Evolutionary conservation across 2,797 vertebrate species (phyloP).

Genomic region (Sorex maritimensis): DNA sequence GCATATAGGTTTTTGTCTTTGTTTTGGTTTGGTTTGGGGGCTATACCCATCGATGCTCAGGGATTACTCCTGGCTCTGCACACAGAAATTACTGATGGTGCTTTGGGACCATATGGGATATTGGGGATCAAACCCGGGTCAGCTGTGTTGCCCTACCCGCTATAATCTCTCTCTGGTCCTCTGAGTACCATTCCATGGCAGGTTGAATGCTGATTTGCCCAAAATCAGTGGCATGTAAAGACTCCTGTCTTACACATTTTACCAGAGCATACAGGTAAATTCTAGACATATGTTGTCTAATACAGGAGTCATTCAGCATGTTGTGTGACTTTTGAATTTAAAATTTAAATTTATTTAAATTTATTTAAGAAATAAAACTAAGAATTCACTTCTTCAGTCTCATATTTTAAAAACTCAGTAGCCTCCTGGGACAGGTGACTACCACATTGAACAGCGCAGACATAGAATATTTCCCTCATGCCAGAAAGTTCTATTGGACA

Average conservation of each 20-base stretch:
- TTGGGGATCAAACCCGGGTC: too few relatives aligned
- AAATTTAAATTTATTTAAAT: too few relatives aligned
- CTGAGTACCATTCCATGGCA: not conserved
- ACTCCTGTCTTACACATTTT: not conserved
- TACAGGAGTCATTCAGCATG: not conserved
- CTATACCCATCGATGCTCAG: too few relatives aligned
- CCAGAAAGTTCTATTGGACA: not conserved
- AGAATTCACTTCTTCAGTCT: not conserved
- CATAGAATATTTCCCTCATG: not conserved
- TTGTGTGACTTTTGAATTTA: not conserved
- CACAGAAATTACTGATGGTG: too few relatives aligned
- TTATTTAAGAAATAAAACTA: constrained; percentile 3
- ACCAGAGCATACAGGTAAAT: not conserved
- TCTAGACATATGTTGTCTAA: not conserved
- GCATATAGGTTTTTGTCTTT: too few relatives aligned
- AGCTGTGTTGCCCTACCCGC: too few relatives aligned
- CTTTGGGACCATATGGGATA: too few relatives aligned
- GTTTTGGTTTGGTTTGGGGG: too few relatives aligned
- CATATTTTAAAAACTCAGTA: not conserved
- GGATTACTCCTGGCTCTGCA: too few relatives aligned
- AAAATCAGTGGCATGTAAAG: not conserved
- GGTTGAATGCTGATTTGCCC: not conserved
- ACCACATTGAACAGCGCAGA: not conserved
- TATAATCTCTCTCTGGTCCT: too few relatives aligned
- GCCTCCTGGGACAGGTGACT: not conserved